Evolutionary conservation across 2,113 vertebrate genomes (phyloP).

Genomic region (Carassius auratus): DNA sequence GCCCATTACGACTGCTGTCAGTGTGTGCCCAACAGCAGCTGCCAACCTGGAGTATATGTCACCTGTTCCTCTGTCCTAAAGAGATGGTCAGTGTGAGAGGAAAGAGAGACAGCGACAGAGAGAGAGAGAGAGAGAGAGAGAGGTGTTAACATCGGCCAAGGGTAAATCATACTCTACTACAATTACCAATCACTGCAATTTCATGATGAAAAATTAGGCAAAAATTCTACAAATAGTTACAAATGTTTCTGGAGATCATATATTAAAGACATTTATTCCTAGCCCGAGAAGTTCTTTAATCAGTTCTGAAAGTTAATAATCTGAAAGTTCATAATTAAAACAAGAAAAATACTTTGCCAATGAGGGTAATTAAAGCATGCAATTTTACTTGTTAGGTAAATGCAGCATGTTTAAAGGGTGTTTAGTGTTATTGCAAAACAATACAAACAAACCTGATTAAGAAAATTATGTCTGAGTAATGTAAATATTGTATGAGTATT

Average conservation of each 20-base stretch:
- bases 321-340: no score
- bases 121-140: background rate
- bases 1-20: constrained; percentile 34
- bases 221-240: no score
- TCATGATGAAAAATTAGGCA: background rate
- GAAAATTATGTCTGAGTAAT: background rate
- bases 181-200: constrained; percentile 14
- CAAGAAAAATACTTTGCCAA: no score
- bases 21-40: constrained; percentile 14
- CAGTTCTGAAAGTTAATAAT: no score
- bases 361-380: no score
- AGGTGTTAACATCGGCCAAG: background rate
- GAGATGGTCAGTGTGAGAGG: background rate
- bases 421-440: background rate
- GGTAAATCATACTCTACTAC: constrained; percentile 5
- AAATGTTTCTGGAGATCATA: no score
- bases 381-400: no score
- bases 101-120: background rate
- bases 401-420: no score
- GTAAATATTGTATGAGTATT: background rate
- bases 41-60: constrained; percentile 32
- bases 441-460: background rate
- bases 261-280: no score
- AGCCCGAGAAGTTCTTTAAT: no score
- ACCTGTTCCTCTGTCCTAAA: constrained; percentile 17